Percentiles rank a stretch among this genome's conserved stretches.
Evolutionary conservation across 2,888 invertebrate species (phyloP).

Genomic region (Ectobius pallidus): DNA sequence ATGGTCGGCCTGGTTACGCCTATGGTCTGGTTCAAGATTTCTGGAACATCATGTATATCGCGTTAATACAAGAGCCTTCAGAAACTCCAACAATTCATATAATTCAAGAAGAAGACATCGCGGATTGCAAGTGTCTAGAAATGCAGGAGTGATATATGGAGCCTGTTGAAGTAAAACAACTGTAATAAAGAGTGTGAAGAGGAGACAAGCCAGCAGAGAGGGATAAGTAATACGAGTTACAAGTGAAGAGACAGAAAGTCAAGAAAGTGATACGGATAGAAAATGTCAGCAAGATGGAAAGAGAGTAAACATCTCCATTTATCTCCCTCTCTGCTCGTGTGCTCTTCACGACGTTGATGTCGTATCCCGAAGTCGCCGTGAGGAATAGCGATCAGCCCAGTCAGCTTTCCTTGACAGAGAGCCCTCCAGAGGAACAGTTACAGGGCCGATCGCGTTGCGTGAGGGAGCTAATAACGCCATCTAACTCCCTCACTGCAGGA

Average conservation of each 20-base stretch:
- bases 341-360: background rate
- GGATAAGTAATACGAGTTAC: background rate
- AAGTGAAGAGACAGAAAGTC: background rate
- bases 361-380: conserved; percentile 22
- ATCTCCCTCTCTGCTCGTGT: background rate
- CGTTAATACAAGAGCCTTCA: too few relatives aligned
- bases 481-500: background rate
- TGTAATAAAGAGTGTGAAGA: background rate
- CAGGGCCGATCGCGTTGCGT: conserved; percentile 12
- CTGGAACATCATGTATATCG: too few relatives aligned
- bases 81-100: too few relatives aligned
- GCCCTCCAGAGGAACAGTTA: conserved; percentile 23
- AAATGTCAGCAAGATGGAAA: conserved; percentile 26
- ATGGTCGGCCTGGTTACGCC: too few relatives aligned
- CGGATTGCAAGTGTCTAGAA: background rate
- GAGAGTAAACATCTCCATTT: conserved; percentile 33
- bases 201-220: background rate
- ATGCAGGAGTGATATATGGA: background rate
- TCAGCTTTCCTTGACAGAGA: conserved; percentile 26
- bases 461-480: conserved; percentile 12
- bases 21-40: too few relatives aligned
- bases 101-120: too few relatives aligned
- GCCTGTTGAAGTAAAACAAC: background rate
- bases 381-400: conserved; percentile 16
- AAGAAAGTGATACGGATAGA: conserved; percentile 13